phyloP scores from a whole-genome alignment of 2,888 invertebrate species.

The Mythimna impura region DNA sequence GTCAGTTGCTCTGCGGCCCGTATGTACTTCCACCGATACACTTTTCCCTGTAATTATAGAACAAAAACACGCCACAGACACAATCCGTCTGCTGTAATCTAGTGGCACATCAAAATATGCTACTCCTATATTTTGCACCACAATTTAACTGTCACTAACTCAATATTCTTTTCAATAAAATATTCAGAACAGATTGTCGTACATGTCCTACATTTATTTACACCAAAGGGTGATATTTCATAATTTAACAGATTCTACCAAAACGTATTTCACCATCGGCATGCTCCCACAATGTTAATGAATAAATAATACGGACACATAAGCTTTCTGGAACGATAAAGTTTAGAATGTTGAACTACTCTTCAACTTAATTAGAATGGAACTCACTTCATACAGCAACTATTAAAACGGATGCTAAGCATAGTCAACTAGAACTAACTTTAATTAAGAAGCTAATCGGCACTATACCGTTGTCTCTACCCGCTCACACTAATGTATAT shows the following conservation, averaged over 20 bases:
- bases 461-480: constrained; percentile 76
- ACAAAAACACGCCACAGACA: constrained; percentile 75
- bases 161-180: constrained; percentile 31
- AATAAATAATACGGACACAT: constrained; percentile 69
- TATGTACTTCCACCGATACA: constrained; percentile 73
- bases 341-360: constrained; percentile 76
- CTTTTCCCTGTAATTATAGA: constrained; percentile 79
- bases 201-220: constrained; percentile 34
- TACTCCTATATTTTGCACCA: constrained; percentile 21
- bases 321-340: constrained; percentile 69
- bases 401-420: constrained; percentile 85
- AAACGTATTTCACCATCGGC: constrained; percentile 54
- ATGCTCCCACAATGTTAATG: constrained; percentile 68
- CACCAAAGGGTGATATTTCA: constrained; percentile 51
- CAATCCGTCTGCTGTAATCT: constrained; percentile 65
- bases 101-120: constrained; percentile 67
- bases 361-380: constrained; percentile 80
- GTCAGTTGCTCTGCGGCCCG: constrained; percentile 72
- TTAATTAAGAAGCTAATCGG: constrained; percentile 82
- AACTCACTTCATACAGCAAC: constrained; percentile 75
- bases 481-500: constrained; percentile 54
- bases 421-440: constrained; percentile 82
- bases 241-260: constrained; percentile 41
- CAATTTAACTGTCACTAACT: constrained; percentile 11
- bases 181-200: constrained; percentile 42